Evolutionary conservation across 2,888 invertebrate species (phyloP), one percentile per base, ranked within the genome.

Genomic region (Diploptera punctata): DNA sequence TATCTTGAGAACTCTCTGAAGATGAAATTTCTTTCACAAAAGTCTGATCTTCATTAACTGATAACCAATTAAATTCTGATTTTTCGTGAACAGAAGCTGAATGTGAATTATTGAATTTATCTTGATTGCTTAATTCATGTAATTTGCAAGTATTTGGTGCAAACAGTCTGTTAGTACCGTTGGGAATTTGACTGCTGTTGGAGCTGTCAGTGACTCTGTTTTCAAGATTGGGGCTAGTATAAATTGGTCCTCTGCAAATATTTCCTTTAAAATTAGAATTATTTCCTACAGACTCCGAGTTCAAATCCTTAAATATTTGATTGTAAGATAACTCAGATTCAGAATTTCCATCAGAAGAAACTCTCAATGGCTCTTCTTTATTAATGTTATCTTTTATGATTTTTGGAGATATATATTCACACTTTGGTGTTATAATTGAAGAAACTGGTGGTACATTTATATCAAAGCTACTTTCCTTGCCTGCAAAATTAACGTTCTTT

Each of bases 191-290:
- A 54, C 19, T 54, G 26, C 67, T 71, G 16, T 67, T 54, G 5
- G 62, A 26, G 67, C 65, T 71, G 33, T 21, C 43, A 7, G 62
- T 71, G 18, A 71, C 67, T 29, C 43, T 52, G 29, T 71, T 71
- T 33, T 71, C 54, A 38, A 52, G 19, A 54, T 67, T 71, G 18
- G 71, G 71, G n/a, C 71, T 71, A n/a, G 71, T 71, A 38, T 67
- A 71, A 54, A 71, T 71, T 38, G 71, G 71, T 4, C 67, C 71
- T 21, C 33, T 29, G 19, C 29, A 24, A 7, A 68, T 33, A 31
- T 60, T 38, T 43, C 57, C 43, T 38, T 54, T 57, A 33, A 33
- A 38, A 2, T 33, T 54, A 21, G 47, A 29, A 47, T 24, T 44
- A 44, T 29, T 65, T 19, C 65, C 65, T 18, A 65, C 18, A 1